Evolutionary conservation across 30 jellyfish, hydroid and myxozoan species (phyloP).

Genomic region (Turritopsis rubra): DNA sequence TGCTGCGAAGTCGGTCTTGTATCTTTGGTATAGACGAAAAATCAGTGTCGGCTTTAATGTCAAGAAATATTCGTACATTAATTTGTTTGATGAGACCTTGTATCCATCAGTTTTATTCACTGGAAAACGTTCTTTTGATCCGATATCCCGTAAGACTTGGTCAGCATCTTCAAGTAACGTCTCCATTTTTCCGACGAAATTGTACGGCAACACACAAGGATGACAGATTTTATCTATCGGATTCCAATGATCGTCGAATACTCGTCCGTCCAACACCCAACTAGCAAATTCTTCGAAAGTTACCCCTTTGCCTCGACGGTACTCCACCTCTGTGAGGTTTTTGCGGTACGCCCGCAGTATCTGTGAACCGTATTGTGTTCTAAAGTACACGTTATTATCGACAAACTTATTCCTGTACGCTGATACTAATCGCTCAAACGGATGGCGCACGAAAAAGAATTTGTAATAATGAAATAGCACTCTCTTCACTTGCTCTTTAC

Average conservation of each 20-base stretch:
- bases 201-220: constrained; percentile 12
- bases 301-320: constrained; percentile 9
- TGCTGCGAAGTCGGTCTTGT: background rate
- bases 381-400: background rate
- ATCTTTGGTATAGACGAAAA: background rate
- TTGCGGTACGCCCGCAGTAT: background rate
- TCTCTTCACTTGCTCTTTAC: constrained; percentile 8
- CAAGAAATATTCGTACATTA: background rate
- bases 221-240: constrained; percentile 4
- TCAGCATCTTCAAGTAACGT: background rate
- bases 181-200: constrained; percentile 22
- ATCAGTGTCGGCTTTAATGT: background rate
- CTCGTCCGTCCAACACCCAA: constrained; percentile 2
- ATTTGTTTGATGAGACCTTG: constrained; percentile 1
- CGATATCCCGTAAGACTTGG: background rate
- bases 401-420: constrained; percentile 20
- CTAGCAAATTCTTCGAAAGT: background rate
- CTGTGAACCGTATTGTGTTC: constrained; percentile 12
- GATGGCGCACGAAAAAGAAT: constrained; percentile 15
- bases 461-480: constrained; percentile 17
- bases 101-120: background rate
- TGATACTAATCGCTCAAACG: constrained; percentile 19
- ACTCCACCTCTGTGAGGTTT: constrained; percentile 6
- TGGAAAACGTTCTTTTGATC: background rate
- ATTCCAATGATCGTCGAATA: constrained; percentile 16